Evolutionary conservation across 2,113 vertebrate species (phyloP).

Genomic region (Ardeotis arabs): DNA sequence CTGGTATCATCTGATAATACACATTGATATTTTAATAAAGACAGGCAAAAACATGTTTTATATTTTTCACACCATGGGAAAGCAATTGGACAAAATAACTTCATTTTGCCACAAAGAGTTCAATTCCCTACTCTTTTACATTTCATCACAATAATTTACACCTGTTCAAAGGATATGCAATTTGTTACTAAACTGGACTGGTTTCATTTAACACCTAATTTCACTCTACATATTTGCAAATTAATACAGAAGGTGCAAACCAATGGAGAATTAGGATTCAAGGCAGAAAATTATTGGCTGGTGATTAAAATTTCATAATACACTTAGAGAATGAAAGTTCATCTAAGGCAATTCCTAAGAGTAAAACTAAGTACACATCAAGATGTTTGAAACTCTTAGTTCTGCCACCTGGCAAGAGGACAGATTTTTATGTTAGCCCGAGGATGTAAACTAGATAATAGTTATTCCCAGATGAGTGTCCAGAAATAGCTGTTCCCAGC

Average conservation of each 20-base stretch:
- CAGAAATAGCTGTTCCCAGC: background rate
- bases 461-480: background rate
- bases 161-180: background rate
- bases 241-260: background rate
- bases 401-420: background rate
- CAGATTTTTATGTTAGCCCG: background rate
- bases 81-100: background rate
- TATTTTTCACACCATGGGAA: background rate
- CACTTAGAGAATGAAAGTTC: background rate
- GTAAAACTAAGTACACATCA: background rate
- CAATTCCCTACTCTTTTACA: background rate
- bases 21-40: background rate
- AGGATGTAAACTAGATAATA: background rate
- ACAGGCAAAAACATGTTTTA: background rate
- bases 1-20: background rate
- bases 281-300: background rate
- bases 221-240: constrained; percentile 11
- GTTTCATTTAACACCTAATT: constrained; percentile 42
- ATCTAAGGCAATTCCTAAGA: background rate
- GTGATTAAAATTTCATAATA: background rate
- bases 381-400: background rate
- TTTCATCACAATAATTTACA: constrained; percentile 8
- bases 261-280: background rate
- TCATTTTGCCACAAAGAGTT: background rate
- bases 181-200: background rate